These are phyloP conservation scores for Callorhinus ursinus DNA, from an alignment of 2,113 vertebrate species.

Conservation along the genomic window DNA sequence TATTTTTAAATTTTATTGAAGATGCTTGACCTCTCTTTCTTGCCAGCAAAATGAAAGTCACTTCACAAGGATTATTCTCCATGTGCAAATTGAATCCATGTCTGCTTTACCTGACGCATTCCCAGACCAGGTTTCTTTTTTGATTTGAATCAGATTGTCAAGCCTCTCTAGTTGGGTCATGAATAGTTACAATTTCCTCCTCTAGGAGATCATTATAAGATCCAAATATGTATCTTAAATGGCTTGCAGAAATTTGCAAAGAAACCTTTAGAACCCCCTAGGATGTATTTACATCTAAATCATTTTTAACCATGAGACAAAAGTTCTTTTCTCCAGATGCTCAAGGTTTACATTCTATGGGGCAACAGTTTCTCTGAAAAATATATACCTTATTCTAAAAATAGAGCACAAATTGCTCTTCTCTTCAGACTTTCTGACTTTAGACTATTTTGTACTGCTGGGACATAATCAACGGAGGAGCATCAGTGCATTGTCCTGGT, in stretches of 20 bases:
- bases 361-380: neutral
- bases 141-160: neutral
- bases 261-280: neutral
- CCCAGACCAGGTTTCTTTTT: rapidly evolving
- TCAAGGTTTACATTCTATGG: constrained; percentile 28
- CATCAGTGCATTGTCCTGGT: neutral
- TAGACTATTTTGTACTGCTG: neutral
- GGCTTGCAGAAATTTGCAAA: constrained; percentile 47
- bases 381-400: neutral
- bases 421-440: neutral
- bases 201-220: neutral
- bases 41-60: neutral
- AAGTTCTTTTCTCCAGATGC: neutral
- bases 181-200: neutral
- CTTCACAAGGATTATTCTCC: neutral
- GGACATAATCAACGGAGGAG: constrained; percentile 19
- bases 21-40: neutral
- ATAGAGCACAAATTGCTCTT: neutral
- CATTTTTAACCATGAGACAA: constrained; percentile 12
- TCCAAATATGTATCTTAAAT: constrained; percentile 32
- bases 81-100: neutral
- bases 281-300: neutral
- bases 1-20: constrained; percentile 37
- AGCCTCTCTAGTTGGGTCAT: neutral
- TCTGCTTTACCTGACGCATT: neutral